A percentile compares a stretch with the other conserved stretches of the same genome.
Evolutionary conservation across 1,140 invertebrate species (phyloP).

Genomic region (Aphelinus certus): DNA sequence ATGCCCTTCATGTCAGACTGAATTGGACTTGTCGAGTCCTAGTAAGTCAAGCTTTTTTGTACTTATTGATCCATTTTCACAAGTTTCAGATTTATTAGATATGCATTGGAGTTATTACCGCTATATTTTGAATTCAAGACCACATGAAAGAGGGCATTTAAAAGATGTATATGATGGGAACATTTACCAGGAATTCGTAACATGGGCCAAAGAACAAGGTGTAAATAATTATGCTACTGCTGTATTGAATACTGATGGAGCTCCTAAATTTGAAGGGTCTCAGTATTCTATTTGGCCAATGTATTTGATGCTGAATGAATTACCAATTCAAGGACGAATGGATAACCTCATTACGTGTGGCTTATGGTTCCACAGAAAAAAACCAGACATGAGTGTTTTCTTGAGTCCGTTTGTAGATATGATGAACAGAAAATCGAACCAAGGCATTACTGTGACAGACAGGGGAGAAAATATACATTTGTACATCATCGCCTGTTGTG

Average conservation of each 20-base stretch:
- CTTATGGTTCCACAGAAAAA: slow-evolving; percentile 24
- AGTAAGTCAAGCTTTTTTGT: slow-evolving; percentile 20
- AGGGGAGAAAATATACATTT: too few species aligned
- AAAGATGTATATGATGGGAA: slow-evolving; percentile 25
- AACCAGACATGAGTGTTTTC: slow-evolving; percentile 20
- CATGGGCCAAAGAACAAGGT: not conserved
- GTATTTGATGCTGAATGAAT: slow-evolving; percentile 26
- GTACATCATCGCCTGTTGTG: not conserved
- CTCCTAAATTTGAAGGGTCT: slow-evolving; percentile 15
- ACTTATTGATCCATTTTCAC: slow-evolving; percentile 7
- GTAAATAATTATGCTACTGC: slow-evolving; percentile 8
- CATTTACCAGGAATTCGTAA: slow-evolving; percentile 16
- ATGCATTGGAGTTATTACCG: not conserved
- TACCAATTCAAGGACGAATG: slow-evolving; percentile 23
- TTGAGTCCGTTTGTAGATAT: not conserved
- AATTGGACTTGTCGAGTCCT: not conserved
- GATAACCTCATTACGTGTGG: slow-evolving; percentile 17
- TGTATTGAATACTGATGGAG: slow-evolving; percentile 26
- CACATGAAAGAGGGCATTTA: not conserved
- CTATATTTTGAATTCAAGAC: not conserved
- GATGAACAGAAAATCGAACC: slow-evolving; percentile 6
- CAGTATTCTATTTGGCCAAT: slow-evolving; percentile 18
- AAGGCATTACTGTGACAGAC: not conserved
- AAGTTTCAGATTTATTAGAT: slow-evolving; percentile 7
- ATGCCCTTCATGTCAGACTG: not conserved